Conservation (phyloP, 2,113 vertebrate genomes). For the Shinisaurus crocodilurus region DNA sequence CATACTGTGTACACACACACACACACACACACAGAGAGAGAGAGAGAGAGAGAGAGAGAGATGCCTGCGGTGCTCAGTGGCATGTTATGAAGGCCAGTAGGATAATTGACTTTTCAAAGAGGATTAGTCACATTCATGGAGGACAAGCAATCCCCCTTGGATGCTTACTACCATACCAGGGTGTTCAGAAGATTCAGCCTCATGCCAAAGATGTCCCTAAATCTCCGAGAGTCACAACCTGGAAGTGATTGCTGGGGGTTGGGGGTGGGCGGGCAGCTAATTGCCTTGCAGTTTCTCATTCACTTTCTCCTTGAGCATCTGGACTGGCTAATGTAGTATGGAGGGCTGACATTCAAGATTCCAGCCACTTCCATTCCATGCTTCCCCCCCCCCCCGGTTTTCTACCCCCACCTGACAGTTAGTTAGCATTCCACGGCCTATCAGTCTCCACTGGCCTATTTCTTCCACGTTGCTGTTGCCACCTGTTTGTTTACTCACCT, state of each 20-base stretch:
- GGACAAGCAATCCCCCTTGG: neutral
- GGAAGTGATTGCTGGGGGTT: neutral
- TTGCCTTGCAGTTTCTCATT: neutral
- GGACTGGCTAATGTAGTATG: neutral
- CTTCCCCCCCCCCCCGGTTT: too few relatives aligned
- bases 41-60: too few relatives aligned
- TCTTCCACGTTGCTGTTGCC: too few relatives aligned
- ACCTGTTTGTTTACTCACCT: too few relatives aligned
- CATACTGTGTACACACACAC: neutral
- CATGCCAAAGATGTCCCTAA: neutral
- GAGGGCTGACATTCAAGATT: neutral
- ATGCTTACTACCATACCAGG: neutral
- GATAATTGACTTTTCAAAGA: constrained; percentile 20
- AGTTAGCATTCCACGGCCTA: neutral
- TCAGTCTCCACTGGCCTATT: too few relatives aligned
- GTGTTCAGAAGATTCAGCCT: neutral
- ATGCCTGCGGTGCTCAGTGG: neutral
- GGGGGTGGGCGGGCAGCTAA: neutral
- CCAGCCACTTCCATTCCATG: neutral
- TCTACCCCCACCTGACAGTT: too few relatives aligned
- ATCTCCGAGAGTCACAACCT: neutral
- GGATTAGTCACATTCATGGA: neutral
- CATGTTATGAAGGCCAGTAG: neutral
- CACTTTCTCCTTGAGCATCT: neutral
- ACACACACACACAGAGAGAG: neutral